Percentiles rank a stretch among this genome's conserved stretches.
Conservation (phyloP, 2,113 vertebrate species). For the Pollachius pollachius region DNA sequence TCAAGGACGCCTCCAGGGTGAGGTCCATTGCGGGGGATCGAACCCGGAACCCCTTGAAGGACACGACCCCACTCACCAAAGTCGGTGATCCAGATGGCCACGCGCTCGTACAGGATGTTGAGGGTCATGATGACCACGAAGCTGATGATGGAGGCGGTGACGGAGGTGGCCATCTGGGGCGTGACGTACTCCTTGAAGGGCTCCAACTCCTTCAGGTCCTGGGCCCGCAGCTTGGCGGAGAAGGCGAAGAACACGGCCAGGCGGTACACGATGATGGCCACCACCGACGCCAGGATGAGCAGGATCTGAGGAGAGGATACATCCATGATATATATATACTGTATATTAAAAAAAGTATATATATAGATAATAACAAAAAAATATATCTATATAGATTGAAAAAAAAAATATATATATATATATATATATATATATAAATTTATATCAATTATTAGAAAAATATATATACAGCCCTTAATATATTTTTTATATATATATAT, state of each 20-base stretch:
- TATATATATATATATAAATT: too few relatives aligned
- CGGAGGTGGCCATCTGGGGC: slow-evolving; percentile 88
- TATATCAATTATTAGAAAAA: too few relatives aligned
- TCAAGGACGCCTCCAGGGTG: too few relatives aligned
- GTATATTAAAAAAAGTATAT: neutral
- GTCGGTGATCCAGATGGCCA: slow-evolving; percentile 91
- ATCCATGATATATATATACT: too few relatives aligned
- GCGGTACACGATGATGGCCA: slow-evolving; percentile 90
- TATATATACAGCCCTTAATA: too few relatives aligned
- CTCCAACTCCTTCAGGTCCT: slow-evolving; percentile 73
- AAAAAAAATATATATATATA: neutral
- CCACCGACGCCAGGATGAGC: slow-evolving; percentile 86
- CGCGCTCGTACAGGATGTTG: slow-evolving; percentile 87
- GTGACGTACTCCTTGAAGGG: slow-evolving; percentile 87
- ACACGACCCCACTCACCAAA: slow-evolving; percentile 73
- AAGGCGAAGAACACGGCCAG: slow-evolving; percentile 88
- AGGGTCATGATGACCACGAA: slow-evolving; percentile 91
- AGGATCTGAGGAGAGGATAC: slow-evolving; percentile 71
- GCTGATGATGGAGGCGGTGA: slow-evolving; percentile 90
- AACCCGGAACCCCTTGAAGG: too few relatives aligned
- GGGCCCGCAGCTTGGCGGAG: slow-evolving; percentile 69
- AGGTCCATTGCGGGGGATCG: too few relatives aligned
- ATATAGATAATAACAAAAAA: neutral
- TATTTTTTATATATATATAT: too few relatives aligned
- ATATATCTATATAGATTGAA: too few relatives aligned